These are phyloP conservation scores for Rhynchomys soricoides DNA, from an alignment of 2,113 vertebrate species.

Conservation along the genomic window DNA sequence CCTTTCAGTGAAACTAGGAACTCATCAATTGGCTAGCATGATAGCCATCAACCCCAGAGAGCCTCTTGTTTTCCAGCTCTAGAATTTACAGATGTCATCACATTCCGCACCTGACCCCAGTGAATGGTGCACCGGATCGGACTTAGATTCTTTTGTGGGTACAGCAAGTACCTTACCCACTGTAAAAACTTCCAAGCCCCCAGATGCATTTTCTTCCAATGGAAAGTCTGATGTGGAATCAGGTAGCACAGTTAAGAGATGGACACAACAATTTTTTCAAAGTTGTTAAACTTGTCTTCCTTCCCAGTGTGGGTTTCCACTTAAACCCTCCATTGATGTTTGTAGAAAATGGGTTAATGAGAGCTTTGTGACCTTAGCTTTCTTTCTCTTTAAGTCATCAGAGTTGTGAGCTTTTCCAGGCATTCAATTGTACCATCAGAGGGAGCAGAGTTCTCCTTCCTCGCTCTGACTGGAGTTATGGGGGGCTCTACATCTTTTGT, in stretches of 20 bases:
- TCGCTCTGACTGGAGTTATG: background rate
- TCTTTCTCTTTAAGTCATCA: background rate
- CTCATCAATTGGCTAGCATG: background rate
- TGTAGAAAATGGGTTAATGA: rapidly evolving
- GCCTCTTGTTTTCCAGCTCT: background rate
- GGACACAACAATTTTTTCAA: too few relatives aligned
- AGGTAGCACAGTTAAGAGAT: background rate
- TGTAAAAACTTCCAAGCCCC: background rate
- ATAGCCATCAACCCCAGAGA: background rate
- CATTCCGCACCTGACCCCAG: background rate
- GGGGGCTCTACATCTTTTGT: background rate
- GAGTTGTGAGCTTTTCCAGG: background rate
- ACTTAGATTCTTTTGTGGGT: background rate
- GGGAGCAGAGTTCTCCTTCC: background rate
- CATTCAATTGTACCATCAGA: background rate
- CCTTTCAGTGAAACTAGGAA: background rate
- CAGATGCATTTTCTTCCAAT: background rate
- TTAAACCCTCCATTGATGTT: background rate
- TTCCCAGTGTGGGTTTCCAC: background rate
- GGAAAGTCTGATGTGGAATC: background rate
- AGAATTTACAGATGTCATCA: background rate
- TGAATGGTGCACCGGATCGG: background rate
- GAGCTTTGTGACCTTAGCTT: background rate
- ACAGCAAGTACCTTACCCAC: background rate
- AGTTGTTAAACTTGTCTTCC: background rate